These are phyloP conservation scores for Zingel zingel DNA, from an alignment of 2,113 vertebrate species.

Conservation along the genomic window DNA sequence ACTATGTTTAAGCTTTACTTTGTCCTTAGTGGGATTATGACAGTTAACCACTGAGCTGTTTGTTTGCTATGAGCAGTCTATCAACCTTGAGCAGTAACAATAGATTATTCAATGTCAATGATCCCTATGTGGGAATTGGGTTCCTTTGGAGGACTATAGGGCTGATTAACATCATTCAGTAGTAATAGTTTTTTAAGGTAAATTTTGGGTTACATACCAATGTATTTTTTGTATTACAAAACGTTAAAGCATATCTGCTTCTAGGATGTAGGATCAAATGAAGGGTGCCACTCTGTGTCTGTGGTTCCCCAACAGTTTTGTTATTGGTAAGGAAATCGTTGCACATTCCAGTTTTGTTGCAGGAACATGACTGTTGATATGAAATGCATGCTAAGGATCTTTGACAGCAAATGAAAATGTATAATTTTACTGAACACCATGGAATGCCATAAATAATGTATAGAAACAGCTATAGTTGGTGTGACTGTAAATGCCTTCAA, in stretches of 20 bases:
- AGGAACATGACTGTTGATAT: neutral
- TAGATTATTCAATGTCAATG: neutral
- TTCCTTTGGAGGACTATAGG: neutral
- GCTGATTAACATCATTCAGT: neutral
- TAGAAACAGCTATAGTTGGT: neutral
- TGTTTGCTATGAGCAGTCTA: neutral
- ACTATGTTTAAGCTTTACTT: neutral
- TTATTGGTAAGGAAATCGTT: neutral
- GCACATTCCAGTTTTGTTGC: slow-evolving; percentile 10
- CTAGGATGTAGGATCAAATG: neutral
- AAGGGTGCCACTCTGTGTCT: neutral
- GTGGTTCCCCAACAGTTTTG: neutral
- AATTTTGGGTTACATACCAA: neutral
- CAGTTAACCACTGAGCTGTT: neutral
- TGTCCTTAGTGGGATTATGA: neutral
- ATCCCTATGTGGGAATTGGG: neutral
- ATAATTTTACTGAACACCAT: neutral
- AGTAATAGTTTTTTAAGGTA: too few relatives aligned
- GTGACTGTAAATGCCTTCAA: neutral
- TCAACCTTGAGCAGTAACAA: neutral
- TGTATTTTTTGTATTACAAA: slow-evolving; percentile 6
- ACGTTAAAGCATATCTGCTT: neutral
- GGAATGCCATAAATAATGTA: neutral
- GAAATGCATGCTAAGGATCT: neutral
- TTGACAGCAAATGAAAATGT: neutral